A percentile compares a stretch with the other conserved stretches of the same genome.
Conservation (phyloP, 2,113 vertebrate genomes). For the Lamprotornis superbus region DNA sequence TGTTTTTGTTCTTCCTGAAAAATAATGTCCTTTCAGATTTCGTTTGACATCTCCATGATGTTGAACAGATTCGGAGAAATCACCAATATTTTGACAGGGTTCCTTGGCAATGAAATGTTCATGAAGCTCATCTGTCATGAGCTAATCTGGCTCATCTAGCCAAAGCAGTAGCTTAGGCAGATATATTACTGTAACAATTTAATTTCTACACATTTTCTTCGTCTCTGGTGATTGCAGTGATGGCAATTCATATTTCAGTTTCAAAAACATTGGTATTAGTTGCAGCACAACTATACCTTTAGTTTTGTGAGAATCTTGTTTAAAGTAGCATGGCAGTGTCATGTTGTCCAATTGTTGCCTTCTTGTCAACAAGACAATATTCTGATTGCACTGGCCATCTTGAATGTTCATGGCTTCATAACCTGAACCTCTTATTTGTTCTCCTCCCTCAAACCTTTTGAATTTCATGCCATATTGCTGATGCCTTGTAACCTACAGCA, state of each 20-base stretch:
- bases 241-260: constrained; percentile 34
- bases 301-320: neutral
- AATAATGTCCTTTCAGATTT: constrained; percentile 74
- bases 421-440: neutral
- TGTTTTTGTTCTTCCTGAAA: constrained; percentile 70
- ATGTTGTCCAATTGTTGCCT: rapidly evolving
- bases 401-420: neutral
- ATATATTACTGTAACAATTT: constrained; percentile 59
- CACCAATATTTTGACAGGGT: constrained; percentile 76
- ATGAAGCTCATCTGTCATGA: constrained; percentile 75
- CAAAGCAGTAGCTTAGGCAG: constrained; percentile 67
- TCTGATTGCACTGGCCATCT: neutral
- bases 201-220: constrained; percentile 62
- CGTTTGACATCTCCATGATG: constrained; percentile 71
- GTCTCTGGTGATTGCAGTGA: constrained; percentile 47
- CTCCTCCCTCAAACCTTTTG: neutral
- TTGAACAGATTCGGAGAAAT: constrained; percentile 74
- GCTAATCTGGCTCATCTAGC: constrained; percentile 71
- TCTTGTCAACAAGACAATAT: neutral
- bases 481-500: neutral
- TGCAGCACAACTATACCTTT: neutral
- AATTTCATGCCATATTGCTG: neutral
- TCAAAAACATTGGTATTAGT: neutral
- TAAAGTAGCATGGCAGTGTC: neutral
- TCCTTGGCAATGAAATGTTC: constrained; percentile 75